phyloP scores from a whole-genome alignment of 2,888 invertebrate genomes.

The Xestia ashworthii region DNA sequence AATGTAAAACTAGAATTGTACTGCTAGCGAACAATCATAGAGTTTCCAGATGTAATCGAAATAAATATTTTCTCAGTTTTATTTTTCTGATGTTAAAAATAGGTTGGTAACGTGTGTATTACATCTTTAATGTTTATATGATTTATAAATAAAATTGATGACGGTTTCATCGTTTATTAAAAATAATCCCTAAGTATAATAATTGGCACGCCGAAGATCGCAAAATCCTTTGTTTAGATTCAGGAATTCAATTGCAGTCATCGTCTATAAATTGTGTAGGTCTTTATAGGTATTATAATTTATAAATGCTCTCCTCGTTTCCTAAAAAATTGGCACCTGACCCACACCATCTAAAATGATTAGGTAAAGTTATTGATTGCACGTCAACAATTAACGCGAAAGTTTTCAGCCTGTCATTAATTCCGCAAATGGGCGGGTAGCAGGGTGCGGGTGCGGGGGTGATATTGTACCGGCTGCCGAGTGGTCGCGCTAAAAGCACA shows the following conservation, averaged over 20 bases:
- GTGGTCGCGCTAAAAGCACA: slow-evolving; percentile 70
- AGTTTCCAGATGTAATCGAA: slow-evolving; percentile 61
- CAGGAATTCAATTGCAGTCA: neutral
- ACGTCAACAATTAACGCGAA: slow-evolving; percentile 65
- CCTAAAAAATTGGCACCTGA: neutral
- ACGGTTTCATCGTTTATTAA: slow-evolving; percentile 45
- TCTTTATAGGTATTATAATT: neutral
- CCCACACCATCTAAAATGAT: slow-evolving; percentile 11
- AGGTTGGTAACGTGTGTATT: slow-evolving; percentile 40
- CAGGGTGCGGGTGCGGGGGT: slow-evolving; percentile 1
- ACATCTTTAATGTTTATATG: slow-evolving; percentile 52
- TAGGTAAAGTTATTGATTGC: slow-evolving; percentile 38
- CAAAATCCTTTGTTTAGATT: slow-evolving; percentile 18
- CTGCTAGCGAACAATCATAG: slow-evolving; percentile 42
- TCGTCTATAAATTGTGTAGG: neutral
- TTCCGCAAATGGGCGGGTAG: slow-evolving; percentile 68
- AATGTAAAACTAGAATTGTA: slow-evolving; percentile 44
- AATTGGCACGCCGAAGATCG: neutral
- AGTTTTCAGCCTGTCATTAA: slow-evolving; percentile 66
- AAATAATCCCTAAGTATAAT: slow-evolving; percentile 29
- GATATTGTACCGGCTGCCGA: slow-evolving; percentile 62
- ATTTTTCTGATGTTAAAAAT: slow-evolving; percentile 61
- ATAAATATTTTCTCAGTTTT: slow-evolving; percentile 68
- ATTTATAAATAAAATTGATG: slow-evolving; percentile 46
- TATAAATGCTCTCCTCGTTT: neutral